These are phyloP conservation scores for Drosophila jambulina DNA, from an alignment of 1,140 invertebrate species.

Conservation along the genomic window DNA sequence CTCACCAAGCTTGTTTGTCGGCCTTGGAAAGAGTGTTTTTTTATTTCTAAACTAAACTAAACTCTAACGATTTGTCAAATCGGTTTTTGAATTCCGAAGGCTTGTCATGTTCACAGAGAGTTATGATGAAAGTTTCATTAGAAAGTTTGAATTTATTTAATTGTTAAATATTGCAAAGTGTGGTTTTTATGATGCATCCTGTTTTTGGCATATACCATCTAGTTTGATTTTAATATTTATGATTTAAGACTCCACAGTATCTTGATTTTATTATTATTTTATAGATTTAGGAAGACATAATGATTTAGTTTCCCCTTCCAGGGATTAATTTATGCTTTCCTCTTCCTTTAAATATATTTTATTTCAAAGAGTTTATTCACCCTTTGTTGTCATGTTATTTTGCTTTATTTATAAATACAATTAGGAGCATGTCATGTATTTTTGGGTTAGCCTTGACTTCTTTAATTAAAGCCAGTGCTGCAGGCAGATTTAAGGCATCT, in stretches of 20 bases:
- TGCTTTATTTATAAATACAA: background rate
- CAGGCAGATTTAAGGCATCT: background rate
- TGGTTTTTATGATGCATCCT: background rate
- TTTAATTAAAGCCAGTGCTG: conserved; percentile 4
- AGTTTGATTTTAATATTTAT: background rate
- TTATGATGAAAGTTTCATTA: background rate
- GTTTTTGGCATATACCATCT: background rate
- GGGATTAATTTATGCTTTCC: background rate
- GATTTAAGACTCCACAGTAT: background rate
- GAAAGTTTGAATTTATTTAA: background rate
- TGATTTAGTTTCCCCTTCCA: background rate
- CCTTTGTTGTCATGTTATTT: background rate
- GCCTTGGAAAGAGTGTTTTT: background rate
- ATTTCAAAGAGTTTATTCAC: background rate
- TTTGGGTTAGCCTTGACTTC: conserved; percentile 4
- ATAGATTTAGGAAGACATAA: background rate
- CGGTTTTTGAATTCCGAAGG: background rate
- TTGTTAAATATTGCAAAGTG: background rate
- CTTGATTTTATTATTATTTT: background rate
- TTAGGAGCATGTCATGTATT: background rate
- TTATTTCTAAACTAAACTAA: background rate
- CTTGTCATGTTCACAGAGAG: background rate
- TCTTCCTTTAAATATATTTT: background rate
- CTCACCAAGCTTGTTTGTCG: conserved; percentile 27
- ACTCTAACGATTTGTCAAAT: background rate